A percentile compares a stretch with the other conserved stretches of the same genome.
Evolutionary conservation across 2,113 vertebrate species (phyloP).

Genomic region (Myocastor coypus): DNA sequence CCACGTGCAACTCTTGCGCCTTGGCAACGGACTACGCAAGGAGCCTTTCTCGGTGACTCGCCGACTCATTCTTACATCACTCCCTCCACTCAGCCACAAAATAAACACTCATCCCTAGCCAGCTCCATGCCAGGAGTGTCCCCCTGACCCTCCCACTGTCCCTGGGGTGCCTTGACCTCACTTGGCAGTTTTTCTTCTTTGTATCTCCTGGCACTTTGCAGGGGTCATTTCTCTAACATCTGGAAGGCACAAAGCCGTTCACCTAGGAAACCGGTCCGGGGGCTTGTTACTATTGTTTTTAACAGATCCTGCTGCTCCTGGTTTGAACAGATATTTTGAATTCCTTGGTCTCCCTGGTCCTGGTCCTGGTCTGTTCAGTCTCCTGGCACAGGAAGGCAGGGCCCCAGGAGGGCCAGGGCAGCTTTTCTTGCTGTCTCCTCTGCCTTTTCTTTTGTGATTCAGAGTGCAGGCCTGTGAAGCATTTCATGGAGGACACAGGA

Average conservation of each 20-base stretch:
- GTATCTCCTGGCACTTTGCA: not conserved
- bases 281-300: not conserved
- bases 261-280: not conserved
- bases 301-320: not conserved
- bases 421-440: not conserved
- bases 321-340: constrained; percentile 16
- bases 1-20: rapidly evolving
- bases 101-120: not conserved
- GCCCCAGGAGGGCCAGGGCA: not conserved
- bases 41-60: not conserved
- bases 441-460: not conserved
- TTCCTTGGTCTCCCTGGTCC: not conserved
- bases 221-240: not conserved
- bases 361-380: not conserved
- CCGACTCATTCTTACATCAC: not conserved
- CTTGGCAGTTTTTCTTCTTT: not conserved
- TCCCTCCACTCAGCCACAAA: not conserved
- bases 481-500: constrained; percentile 72
- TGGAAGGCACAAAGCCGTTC: not conserved
- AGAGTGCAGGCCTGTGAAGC: not conserved
- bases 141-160: not conserved
- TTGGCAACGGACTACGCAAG: not conserved
- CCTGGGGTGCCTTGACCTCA: not conserved
- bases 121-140: no score
- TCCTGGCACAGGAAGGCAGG: not conserved